Conservation (phyloP, 1,140 invertebrate species). For the Magallana ariakensis region DNA sequence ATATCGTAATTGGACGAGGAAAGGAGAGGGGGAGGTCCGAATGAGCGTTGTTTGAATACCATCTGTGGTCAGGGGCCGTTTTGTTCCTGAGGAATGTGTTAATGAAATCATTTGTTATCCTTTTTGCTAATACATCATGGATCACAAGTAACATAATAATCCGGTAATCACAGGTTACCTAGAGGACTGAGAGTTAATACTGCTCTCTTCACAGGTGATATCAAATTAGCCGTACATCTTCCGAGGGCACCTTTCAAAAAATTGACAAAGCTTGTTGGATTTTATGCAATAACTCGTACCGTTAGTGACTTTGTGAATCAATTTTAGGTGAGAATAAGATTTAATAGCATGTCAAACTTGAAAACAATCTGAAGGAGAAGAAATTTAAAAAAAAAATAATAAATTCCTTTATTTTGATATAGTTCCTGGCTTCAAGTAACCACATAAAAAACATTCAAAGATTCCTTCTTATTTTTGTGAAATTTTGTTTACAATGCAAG, state of each 20-base stretch:
- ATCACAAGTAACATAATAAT: slow-evolving; percentile 6
- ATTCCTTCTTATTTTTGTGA: slow-evolving; percentile 13
- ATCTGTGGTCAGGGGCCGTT: slow-evolving; percentile 1
- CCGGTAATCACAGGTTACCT: slow-evolving; percentile 14
- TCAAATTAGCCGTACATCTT: slow-evolving; percentile 25
- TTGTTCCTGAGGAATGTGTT: slow-evolving; percentile 25
- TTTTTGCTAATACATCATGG: slow-evolving; percentile 27
- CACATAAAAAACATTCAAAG: not conserved
- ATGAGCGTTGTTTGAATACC: not conserved
- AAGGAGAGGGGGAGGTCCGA: no score
- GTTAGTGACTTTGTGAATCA: not conserved
- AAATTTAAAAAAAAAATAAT: not conserved
- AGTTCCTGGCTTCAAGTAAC: not conserved
- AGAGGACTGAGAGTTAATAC: slow-evolving; percentile 8
- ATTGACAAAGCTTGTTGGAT: not conserved
- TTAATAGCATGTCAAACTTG: slow-evolving; percentile 1
- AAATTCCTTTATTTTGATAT: not conserved
- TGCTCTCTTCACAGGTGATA: slow-evolving; percentile 29
- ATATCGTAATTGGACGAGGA: no score
- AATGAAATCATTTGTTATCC: slow-evolving; percentile 26
- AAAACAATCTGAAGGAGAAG: not conserved
- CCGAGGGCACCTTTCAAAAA: not conserved
- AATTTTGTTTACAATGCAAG: not conserved
- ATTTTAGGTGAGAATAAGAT: not conserved
- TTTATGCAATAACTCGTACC: not conserved